Evolutionary conservation across 2,888 invertebrate genomes (phyloP).

Genomic region (Polydrusus pterygomalis): DNA sequence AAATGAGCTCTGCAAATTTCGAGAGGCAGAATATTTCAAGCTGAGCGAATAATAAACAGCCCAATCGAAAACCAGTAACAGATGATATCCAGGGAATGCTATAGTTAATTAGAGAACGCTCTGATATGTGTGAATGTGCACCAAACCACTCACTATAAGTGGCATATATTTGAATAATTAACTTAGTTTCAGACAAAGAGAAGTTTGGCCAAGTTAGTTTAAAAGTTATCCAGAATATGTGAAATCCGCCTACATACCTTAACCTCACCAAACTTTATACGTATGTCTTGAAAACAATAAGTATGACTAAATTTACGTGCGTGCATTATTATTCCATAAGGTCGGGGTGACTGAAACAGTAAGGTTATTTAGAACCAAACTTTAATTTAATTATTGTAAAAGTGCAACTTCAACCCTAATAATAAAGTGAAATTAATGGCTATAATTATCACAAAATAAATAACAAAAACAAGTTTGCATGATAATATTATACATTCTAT

Average conservation of each 20-base stretch:
- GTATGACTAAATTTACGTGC: slow-evolving; percentile 33
- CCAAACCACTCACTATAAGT: slow-evolving; percentile 56
- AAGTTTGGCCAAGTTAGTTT: slow-evolving; percentile 56
- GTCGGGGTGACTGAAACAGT: no score
- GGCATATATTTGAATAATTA: slow-evolving; percentile 67
- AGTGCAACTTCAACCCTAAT: no score
- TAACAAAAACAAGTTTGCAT: no score
- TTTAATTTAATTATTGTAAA: no score
- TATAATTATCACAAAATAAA: no score
- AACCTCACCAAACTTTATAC: slow-evolving; percentile 31
- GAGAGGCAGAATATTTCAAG: slow-evolving; percentile 25
- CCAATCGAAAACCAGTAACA: slow-evolving; percentile 52
- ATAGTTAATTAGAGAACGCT: slow-evolving; percentile 49
- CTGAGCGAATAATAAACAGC: slow-evolving; percentile 42
- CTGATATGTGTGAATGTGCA: slow-evolving; percentile 51
- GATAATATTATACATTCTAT: no score
- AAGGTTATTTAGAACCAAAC: no score
- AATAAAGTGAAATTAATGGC: no score
- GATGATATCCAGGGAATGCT: slow-evolving; percentile 51
- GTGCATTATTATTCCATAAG: background rate
- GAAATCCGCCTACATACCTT: slow-evolving; percentile 34
- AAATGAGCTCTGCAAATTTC: slow-evolving; percentile 36
- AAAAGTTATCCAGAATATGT: slow-evolving; percentile 35
- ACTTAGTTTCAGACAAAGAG: slow-evolving; percentile 60
- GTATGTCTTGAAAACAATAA: slow-evolving; percentile 36